Evolutionary conservation across 2,888 invertebrate genomes (phyloP).

Genomic region (Agrilus mali): DNA sequence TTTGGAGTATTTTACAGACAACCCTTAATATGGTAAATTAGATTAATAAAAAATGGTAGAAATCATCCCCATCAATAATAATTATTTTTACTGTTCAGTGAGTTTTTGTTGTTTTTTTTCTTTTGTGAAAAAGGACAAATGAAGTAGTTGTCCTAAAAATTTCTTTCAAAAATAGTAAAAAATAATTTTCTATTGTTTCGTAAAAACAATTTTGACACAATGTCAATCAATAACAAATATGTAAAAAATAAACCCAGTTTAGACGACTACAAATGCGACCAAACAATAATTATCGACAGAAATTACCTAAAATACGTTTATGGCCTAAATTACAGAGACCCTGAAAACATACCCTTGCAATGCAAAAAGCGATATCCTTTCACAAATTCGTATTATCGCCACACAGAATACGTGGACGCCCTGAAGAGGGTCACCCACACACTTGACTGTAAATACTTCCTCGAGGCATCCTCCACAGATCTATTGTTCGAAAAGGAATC

Average conservation of each 20-base stretch:
- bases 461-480: slow-evolving; percentile 4
- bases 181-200: no score
- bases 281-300: slow-evolving; percentile 23
- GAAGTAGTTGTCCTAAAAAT: no score
- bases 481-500: neutral
- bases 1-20: no score
- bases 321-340: slow-evolving; percentile 15
- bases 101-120: no score
- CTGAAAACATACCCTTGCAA: slow-evolving; percentile 3
- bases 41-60: no score
- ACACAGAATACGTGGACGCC: slow-evolving; percentile 33
- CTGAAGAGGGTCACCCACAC: slow-evolving; percentile 28
- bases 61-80: no score
- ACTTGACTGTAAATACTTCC: slow-evolving; percentile 11
- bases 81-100: no score
- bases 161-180: no score
- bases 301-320: slow-evolving; percentile 19
- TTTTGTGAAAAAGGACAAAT: no score
- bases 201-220: no score
- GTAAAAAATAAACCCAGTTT: slow-evolving; percentile 11
- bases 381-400: slow-evolving; percentile 33
- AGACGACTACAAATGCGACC: slow-evolving; percentile 18
- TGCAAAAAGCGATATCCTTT: slow-evolving; percentile 26
- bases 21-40: no score
- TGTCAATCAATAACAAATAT: slow-evolving; percentile 11